These are phyloP conservation scores for Oreochromis tanganicae DNA, from an alignment of 2,113 vertebrate genomes.

Conservation along the genomic window DNA sequence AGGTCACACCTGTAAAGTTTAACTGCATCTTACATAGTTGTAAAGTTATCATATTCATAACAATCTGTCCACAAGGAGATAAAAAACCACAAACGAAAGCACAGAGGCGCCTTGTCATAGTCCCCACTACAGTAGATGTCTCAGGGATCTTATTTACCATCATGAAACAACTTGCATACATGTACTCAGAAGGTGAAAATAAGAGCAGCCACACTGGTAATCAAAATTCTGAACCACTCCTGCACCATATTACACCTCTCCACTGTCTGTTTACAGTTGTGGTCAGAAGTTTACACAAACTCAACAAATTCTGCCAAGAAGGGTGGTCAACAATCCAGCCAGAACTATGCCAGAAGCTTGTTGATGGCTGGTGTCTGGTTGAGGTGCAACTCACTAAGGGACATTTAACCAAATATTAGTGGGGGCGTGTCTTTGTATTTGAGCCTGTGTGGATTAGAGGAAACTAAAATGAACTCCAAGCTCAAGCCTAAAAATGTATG, in stretches of 20 bases:
- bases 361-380: background rate
- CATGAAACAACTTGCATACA: background rate
- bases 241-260: background rate
- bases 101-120: background rate
- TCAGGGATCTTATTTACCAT: background rate
- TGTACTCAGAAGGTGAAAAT: background rate
- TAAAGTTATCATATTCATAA: background rate
- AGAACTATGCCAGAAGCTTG: background rate
- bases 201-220: background rate
- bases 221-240: background rate
- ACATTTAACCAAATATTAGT: background rate
- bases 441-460: background rate
- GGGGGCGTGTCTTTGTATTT: background rate
- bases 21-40: background rate
- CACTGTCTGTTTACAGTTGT: background rate
- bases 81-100: background rate
- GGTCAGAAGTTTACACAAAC: background rate
- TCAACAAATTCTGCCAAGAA: background rate
- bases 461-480: background rate
- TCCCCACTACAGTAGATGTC: background rate
- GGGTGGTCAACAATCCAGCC: background rate
- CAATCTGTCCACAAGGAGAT: background rate
- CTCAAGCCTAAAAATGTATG: background rate
- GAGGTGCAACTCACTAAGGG: background rate
- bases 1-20: background rate